Percentiles rank a stretch among this genome's conserved stretches.
Evolutionary conservation across 2,113 vertebrate species (phyloP).

Genomic region (Ivindomyrus marchei): DNA sequence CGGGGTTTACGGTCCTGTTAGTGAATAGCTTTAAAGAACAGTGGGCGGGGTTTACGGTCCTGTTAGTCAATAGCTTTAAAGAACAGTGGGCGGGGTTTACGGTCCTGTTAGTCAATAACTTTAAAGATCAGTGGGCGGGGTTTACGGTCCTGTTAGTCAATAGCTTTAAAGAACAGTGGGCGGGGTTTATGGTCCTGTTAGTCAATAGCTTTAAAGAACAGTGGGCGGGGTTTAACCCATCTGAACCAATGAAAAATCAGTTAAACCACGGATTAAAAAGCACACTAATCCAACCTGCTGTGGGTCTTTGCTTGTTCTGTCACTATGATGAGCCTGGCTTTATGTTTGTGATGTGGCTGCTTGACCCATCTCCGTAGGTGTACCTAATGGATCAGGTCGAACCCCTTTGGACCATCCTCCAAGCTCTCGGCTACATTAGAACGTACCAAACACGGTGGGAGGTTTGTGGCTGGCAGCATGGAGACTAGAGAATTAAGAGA

Average conservation of each 20-base stretch:
- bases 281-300: background rate
- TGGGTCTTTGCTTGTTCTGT: background rate
- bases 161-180: too few species aligned
- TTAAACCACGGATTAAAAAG: background rate
- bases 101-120: too few species aligned
- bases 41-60: too few species aligned
- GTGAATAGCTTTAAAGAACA: too few species aligned
- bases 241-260: background rate
- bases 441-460: background rate
- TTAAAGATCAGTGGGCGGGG: too few species aligned
- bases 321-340: background rate
- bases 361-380: background rate
- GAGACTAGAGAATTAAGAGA: background rate
- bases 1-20: too few species aligned
- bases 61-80: too few species aligned
- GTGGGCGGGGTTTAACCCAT: background rate
- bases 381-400: background rate
- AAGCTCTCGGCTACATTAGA: background rate
- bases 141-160: too few species aligned
- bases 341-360: background rate
- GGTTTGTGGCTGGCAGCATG: background rate
- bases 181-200: too few species aligned
- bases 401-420: background rate
- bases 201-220: too few species aligned
- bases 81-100: too few species aligned